These are phyloP conservation scores for Sebastes oblongus DNA, from an alignment of 2,797 vertebrate genomes.

Conservation along the genomic window DNA sequence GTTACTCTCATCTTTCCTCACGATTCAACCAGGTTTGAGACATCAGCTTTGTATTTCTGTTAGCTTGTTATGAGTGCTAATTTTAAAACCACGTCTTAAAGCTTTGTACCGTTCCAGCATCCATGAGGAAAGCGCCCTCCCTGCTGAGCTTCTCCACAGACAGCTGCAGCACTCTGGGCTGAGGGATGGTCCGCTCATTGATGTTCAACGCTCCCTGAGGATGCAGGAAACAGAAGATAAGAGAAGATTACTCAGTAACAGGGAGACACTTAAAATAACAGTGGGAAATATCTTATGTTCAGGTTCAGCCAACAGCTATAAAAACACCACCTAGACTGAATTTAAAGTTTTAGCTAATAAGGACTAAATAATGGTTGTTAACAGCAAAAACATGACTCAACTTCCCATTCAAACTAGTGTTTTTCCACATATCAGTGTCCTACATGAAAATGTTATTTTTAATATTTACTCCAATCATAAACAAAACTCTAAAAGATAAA, in stretches of 20 bases:
- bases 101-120: conserved; percentile 88
- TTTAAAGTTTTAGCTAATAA: background rate
- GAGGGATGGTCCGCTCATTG: conserved; percentile 91
- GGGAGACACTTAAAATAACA: background rate
- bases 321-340: background rate
- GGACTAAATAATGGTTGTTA: background rate
- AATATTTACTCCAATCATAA: background rate
- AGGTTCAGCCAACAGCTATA: background rate
- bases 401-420: background rate
- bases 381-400: background rate
- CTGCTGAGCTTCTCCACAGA: conserved; percentile 93
- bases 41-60: background rate
- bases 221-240: background rate
- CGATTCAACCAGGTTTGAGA: background rate
- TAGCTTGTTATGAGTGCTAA: background rate
- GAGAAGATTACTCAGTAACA: background rate
- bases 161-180: conserved; percentile 91
- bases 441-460: no score
- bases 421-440: background rate
- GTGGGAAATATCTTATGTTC: background rate
- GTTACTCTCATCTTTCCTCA: background rate
- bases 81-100: background rate
- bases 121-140: conserved; percentile 95
- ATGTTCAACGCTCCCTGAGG: conserved; percentile 90
- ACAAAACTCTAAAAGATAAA: background rate